A percentile compares a stretch with the other conserved stretches of the same genome.
phyloP scores from a whole-genome alignment of 2,113 vertebrate genomes.

The Leucopsar rothschildi region DNA sequence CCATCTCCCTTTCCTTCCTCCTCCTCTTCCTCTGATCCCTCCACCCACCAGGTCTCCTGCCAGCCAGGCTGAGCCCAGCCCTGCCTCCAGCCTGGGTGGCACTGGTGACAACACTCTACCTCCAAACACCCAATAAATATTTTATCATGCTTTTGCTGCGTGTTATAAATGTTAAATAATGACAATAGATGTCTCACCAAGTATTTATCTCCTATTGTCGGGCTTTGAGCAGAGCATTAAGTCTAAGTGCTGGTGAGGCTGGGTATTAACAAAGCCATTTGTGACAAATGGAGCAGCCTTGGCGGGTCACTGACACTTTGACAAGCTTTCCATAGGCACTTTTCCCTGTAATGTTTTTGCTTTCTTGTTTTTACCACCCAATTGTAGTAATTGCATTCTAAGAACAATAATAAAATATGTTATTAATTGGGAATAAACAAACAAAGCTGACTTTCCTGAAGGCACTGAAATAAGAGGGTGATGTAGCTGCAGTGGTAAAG shows the following conservation, averaged over 20 bases:
- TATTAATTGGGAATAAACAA: not conserved
- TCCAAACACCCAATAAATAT: conserved; percentile 36
- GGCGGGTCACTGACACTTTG: not conserved
- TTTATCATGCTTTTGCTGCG: not conserved
- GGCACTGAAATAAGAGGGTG: not conserved
- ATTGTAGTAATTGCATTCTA: not conserved
- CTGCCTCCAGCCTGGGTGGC: not conserved
- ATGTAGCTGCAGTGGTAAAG: not conserved
- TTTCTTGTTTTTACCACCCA: not conserved
- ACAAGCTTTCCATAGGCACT: not conserved
- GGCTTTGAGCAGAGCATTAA: not conserved
- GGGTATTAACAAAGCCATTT: not conserved
- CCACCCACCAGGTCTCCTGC: no score
- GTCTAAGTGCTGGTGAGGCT: not conserved
- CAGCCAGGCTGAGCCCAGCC: not conserved
- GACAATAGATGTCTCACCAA: conserved; percentile 42
- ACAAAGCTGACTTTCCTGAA: not conserved
- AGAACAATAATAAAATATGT: not conserved
- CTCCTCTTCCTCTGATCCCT: not conserved
- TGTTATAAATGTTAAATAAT: conserved; percentile 56
- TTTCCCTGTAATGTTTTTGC: not conserved
- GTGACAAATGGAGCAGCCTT: not conserved
- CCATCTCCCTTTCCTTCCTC: not conserved
- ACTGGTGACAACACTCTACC: not conserved
- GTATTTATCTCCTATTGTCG: conserved; percentile 5